Evolutionary conservation across 2,888 invertebrate species (phyloP).

Genomic region (Leptinotarsa peninsularis): DNA sequence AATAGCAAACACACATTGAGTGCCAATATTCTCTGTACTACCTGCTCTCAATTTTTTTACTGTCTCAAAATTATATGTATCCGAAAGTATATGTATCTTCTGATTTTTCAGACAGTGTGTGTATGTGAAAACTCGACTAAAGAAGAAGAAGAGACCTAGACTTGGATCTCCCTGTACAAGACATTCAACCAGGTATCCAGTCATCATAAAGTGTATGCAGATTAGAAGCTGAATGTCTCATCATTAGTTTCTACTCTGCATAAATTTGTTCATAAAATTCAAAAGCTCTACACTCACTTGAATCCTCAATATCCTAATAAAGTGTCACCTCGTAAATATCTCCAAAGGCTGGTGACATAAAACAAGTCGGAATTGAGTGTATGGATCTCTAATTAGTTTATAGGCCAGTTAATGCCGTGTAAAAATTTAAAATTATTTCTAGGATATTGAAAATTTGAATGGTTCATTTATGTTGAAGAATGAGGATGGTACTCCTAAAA

Average conservation of each 20-base stretch:
- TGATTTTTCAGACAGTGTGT: conserved; percentile 16
- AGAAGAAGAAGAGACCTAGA: conserved; percentile 22
- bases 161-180: conserved; percentile 4
- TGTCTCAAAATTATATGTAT: no score
- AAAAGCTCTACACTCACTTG: background rate
- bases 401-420: background rate
- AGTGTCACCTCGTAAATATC: conserved; percentile 5
- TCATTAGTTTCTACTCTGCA: conserved; percentile 1
- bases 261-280: background rate
- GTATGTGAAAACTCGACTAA: conserved; percentile 6
- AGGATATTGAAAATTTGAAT: background rate
- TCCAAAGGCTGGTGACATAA: background rate
- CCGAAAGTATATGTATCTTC: background rate
- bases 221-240: background rate
- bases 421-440: background rate
- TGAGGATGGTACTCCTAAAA: background rate
- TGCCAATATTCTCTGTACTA: no score
- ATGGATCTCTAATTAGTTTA: background rate
- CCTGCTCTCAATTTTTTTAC: no score
- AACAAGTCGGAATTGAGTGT: background rate
- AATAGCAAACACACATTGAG: no score
- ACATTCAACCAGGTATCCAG: background rate
- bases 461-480: background rate
- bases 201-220: background rate
- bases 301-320: conserved; percentile 1